A percentile compares a stretch with the other conserved stretches of the same genome.
These are phyloP conservation scores for Coecobrya sp. DNA, from an alignment of 2,888 invertebrate genomes.

Conservation along the genomic window DNA sequence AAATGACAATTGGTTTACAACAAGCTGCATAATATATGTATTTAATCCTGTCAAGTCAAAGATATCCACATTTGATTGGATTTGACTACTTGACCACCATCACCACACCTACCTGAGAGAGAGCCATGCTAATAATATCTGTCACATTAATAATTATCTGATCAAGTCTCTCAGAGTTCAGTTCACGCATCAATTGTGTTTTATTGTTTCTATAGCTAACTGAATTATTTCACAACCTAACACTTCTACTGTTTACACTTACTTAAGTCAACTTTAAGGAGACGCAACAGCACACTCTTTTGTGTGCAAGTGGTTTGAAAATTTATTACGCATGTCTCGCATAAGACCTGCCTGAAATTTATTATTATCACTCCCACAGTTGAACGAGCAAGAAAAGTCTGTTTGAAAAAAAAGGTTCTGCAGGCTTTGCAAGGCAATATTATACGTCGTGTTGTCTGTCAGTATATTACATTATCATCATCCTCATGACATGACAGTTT, in stretches of 20 bases:
- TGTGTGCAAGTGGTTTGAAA: background rate
- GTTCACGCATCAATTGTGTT: background rate
- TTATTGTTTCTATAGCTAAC: background rate
- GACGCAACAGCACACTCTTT: background rate
- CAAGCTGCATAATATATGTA: too few species aligned
- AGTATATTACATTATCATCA: slow-evolving; percentile 1
- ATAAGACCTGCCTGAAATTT: background rate
- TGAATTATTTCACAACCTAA: background rate
- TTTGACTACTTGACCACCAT: background rate
- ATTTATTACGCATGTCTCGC: background rate
- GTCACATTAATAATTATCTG: background rate
- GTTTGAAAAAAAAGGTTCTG: background rate
- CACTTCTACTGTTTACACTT: too few species aligned
- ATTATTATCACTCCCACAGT: background rate
- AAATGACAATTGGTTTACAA: background rate
- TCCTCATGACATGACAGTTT: slow-evolving; percentile 20
- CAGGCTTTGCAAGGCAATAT: background rate
- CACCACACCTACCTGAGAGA: background rate
- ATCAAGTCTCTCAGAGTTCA: background rate
- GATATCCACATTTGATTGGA: background rate
- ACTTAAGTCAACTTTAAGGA: background rate
- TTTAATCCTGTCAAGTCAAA: background rate
- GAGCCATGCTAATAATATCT: background rate
- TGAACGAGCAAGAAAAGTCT: background rate
- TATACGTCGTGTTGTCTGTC: background rate